Base-by-base conservation (phyloP, 2,888 invertebrate species). In the Allacma fusca region DNA sequence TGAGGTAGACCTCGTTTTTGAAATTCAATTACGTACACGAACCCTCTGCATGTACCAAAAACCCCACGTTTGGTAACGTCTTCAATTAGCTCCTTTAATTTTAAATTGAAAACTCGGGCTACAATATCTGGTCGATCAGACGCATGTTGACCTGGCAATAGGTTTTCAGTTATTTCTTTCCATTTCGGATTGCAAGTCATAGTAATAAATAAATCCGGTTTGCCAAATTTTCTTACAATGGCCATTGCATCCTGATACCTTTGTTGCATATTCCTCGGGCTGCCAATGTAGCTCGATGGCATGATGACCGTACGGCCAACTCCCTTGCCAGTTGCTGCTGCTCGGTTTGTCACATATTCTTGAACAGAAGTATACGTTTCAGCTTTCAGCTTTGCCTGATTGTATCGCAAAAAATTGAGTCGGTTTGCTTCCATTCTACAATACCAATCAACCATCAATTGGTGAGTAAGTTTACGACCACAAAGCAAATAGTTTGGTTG, bases 111-210 rank as follows among this genome's bases (percentile, higher is more conserved):
- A 28, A 86, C 84, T 75, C 86, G 82, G 43, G 85, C 84, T 16
- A 86, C 84, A 59, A 88, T 78, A 80, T 87, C 86, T 7, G 86
- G 86, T 57, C 87, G 81, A 84, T 87, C 83, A 57, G 80, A 77
- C 4, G 85, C 78, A 78, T 79, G 79, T 83, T 86, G 84, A 26
- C 81, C 19, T 1, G 23, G 28, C 5, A 75, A 28, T 23, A 87
- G 76, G 81, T 86, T 85, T 74, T 85, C 84, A 24, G 62, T 16
- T 28, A 79, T 79, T 40, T 79, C 79, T 12, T 26, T 21, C 77
- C 77, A 79, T 1, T 68, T 62, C 5, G 77, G 77, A 34, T 79
- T 79, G 16, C 74, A 74, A 0, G 79, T 79, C 24, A 77, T 57
- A 44, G 79, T 79, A 1, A 77, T 43, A 26, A 79, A 77, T 2